Base-by-base conservation (phyloP, 2,113 vertebrate species). In the Narcine bancroftii region DNA sequence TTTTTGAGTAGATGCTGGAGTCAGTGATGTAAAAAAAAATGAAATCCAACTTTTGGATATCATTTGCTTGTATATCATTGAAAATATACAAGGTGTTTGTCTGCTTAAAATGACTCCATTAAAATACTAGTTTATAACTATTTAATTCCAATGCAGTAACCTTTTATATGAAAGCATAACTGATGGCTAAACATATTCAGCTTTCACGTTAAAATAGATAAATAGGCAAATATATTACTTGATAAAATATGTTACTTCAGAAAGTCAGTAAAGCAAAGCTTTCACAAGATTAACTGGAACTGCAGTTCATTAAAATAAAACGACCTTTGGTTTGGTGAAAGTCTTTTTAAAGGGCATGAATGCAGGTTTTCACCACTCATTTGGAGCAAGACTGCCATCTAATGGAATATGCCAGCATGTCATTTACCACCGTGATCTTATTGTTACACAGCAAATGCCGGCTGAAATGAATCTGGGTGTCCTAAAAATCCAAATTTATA, bases 301-400 rank as follows among this genome's bases (percentile, higher is more conserved):
- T 60, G 53, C 53, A 24, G 81, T 56, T 87, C 60, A 60, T 19
- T 56, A 19, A 87, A 21, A 36, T 10, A 13, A 19, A 39, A 87
- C 2, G 0, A 19, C 50, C 53, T 87, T 87, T 6, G 21, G 53
- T 33, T 21, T 36, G 53, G 50, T 85, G 29, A n/a, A 36, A 17
- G n/a, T 17, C n/a, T 19, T 60, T 85, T 9, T 60, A 36, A 85
- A 60, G n/a, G 53, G 17, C 33, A 0, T 7, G 53, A 63, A 87
- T 6, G 6, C 33, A 56, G 81, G 56, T 60, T 47, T 85, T n/a
- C 50, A 87, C 17, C 53, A 60, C 3, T 56, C 50, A 33, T 87
- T 36, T 87, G 81, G 60, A 63, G 15, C 81, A 87, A 87, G n/a
- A 21, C 53, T 60, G 81, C 81, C 81, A 60, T 87, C 81, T 87